These are phyloP conservation scores for Brachyhypopomus gauderio DNA, from an alignment of 2,113 vertebrate genomes.

Conservation along the genomic window DNA sequence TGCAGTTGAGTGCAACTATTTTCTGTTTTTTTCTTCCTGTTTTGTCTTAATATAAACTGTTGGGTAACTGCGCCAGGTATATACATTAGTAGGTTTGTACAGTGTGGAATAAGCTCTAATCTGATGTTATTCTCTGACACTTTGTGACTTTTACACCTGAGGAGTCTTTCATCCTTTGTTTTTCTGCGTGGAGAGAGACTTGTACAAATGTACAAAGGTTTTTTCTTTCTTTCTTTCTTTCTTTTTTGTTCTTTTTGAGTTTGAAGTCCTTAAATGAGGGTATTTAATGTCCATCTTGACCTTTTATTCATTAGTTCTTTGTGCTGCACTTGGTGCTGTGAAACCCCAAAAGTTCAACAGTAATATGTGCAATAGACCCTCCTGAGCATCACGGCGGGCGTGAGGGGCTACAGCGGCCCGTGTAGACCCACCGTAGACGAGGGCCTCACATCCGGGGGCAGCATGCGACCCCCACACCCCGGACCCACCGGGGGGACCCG, in stretches of 20 bases:
- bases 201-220: slow-evolving; percentile 10
- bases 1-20: neutral
- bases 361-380: slow-evolving; percentile 41
- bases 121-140: slow-evolving; percentile 9
- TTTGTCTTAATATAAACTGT: slow-evolving; percentile 73
- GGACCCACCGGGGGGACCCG: too few species aligned
- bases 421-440: too few species aligned
- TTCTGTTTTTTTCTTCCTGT: slow-evolving; percentile 37
- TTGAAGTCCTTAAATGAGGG: slow-evolving; percentile 39
- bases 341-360: slow-evolving; percentile 50
- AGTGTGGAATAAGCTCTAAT: slow-evolving; percentile 57
- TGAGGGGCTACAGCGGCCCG: neutral
- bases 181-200: slow-evolving; percentile 40
- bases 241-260: neutral
- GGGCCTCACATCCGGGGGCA: neutral
- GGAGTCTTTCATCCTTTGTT: slow-evolving; percentile 23
- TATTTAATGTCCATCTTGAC: slow-evolving; percentile 42
- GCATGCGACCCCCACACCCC: too few species aligned
- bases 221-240: slow-evolving; percentile 1
- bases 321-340: slow-evolving; percentile 69
- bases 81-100: slow-evolving; percentile 52
- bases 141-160: slow-evolving; percentile 28
- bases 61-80: slow-evolving; percentile 57
- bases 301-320: slow-evolving; percentile 52
- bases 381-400: neutral